Percentiles rank a stretch among this genome's conserved stretches.
phyloP scores from a whole-genome alignment of 2,113 vertebrate species.

The Salvator merianae region DNA sequence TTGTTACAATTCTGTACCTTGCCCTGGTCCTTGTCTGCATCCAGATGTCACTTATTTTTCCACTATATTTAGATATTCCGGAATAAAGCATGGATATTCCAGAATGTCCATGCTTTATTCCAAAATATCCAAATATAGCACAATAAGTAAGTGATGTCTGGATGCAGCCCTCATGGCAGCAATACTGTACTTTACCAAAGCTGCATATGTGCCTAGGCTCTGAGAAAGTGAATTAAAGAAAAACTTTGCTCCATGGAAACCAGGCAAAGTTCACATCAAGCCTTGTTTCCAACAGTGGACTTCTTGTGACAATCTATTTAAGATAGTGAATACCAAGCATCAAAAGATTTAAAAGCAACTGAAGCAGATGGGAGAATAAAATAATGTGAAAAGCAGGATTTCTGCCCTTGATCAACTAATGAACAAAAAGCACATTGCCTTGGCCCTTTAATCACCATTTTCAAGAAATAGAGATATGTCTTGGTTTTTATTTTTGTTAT shows the following conservation, averaged over 20 bases:
- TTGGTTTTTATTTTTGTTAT: too few relatives aligned
- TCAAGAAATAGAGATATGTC: not conserved
- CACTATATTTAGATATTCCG: too few relatives aligned
- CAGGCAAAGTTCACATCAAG: slow-evolving; percentile 53
- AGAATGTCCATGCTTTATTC: too few relatives aligned
- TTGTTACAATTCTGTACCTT: rapidly evolving
- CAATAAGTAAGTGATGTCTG: too few relatives aligned
- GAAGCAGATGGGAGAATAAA: slow-evolving; percentile 17
- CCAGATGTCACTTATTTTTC: too few relatives aligned
- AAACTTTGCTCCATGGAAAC: slow-evolving; percentile 70
- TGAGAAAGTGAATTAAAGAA: slow-evolving; percentile 27
- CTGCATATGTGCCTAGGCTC: not conserved
- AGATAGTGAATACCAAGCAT: slow-evolving; percentile 68
- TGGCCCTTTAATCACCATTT: not conserved
- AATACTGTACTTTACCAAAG: not conserved
- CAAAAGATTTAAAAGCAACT: slow-evolving; percentile 33
- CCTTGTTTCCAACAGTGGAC: slow-evolving; percentile 54
- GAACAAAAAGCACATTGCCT: not conserved
- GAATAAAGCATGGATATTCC: too few relatives aligned
- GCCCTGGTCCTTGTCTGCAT: not conserved
- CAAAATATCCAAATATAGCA: too few relatives aligned
- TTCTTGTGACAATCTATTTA: slow-evolving; percentile 69
- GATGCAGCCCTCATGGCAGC: too few relatives aligned
- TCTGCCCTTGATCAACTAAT: not conserved
- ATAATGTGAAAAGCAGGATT: not conserved